Conservation (phyloP, 2,797 vertebrate species). For the Botia almorhae region DNA sequence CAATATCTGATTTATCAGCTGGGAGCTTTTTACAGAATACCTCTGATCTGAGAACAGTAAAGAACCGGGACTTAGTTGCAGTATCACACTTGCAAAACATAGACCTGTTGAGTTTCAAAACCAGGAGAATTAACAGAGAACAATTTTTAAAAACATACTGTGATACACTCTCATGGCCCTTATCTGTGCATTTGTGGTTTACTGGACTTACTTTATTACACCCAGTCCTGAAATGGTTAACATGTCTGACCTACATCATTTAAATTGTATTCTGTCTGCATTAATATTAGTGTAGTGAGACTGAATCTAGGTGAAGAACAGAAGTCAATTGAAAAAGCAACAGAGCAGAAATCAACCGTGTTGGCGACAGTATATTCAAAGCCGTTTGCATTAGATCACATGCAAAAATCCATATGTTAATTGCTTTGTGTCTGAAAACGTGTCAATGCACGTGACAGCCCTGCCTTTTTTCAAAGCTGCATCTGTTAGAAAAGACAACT, state of each 20-base stretch:
- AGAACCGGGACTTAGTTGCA: background rate
- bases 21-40: constrained; percentile 15
- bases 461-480: constrained; percentile 43
- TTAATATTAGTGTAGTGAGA: background rate
- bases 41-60: constrained; percentile 19
- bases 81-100: background rate
- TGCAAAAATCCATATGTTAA: background rate
- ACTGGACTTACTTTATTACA: constrained; percentile 22
- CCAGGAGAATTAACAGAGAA: background rate
- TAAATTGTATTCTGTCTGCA: background rate
- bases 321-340: too few species aligned
- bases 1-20: constrained; percentile 34
- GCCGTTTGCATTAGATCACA: background rate
- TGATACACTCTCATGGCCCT: constrained; percentile 28
- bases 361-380: background rate
- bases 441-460: constrained; percentile 31
- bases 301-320: background rate
- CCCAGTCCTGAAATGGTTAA: constrained; percentile 3
- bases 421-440: background rate
- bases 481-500: constrained; percentile 51
- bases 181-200: constrained; percentile 51
- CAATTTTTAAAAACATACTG: background rate
- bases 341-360: too few species aligned
- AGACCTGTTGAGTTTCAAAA: background rate
- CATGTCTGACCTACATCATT: background rate